Base-by-base conservation (phyloP, 2,797 vertebrate genomes). In the Scarus forsteni region DNA sequence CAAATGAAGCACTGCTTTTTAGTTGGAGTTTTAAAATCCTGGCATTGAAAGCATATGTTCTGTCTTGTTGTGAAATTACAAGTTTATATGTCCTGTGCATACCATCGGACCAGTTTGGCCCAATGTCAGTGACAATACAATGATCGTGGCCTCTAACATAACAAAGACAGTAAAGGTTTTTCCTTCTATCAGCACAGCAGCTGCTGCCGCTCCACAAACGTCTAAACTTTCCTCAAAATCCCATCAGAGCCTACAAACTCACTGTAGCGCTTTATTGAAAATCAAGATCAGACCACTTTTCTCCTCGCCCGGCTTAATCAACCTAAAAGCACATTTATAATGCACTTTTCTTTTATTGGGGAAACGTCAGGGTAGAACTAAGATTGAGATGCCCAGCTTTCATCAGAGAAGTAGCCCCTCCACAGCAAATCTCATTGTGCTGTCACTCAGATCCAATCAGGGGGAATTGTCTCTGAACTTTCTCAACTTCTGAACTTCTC, bases 281-380 rank as follows among this genome's bases (percentile, higher is more conserved):
- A 74, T 80, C 77, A 35, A 73, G 66, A 83, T 73, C 53, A 10
- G 48, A 57, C 76, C 66, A 39, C 64, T 72, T 74, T 63, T 54
- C 75, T 48, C 50, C 0, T 42, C 1, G 66, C 60, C 62, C 10
- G 65, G 73, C 81, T 77, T 66, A 84, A 91, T 92, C 90, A 87
- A 56, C 77, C 74, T 92, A 84, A 92, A 83, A 92, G 90, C 91
- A 83, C 83, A 84, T 89, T 87, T 79, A 67, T 84, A 84, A 89
- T 64, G 68, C 77, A 57, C 79, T 82, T 88, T 88, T 78, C 61
- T 78, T 77, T 71, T 80, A 86, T 75, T 79, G 88, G 68, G 73
- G 75, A 84, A 88, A 80, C 27, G 78, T 86, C 85, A 82, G 75
- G 46, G 80, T 43, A 14, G 75, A 54, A 56, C 68, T 67, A 38